Evolutionary conservation across 64 coral and sea anemone genomes (phyloP).

Genomic region (Montipora foliosa): DNA sequence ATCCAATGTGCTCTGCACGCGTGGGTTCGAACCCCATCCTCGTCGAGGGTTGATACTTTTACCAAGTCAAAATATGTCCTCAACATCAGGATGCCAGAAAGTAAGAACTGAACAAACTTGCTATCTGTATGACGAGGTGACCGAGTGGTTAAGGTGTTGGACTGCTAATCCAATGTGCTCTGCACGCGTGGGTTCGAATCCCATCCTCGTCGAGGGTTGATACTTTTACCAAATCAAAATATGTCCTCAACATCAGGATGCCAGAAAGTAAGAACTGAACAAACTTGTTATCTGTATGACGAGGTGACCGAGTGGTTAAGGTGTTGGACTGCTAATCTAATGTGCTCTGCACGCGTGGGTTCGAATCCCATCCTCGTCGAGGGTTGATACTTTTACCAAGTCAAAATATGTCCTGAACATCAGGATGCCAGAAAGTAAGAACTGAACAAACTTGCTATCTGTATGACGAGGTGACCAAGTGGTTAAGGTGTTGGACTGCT

Average conservation of each 20-base stretch:
- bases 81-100: too few species aligned
- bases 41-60: neutral
- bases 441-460: too few species aligned
- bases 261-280: too few species aligned
- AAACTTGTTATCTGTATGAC: neutral
- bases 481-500: too few species aligned
- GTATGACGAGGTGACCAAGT: too few species aligned
- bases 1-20: conserved; percentile 91
- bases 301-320: conserved; percentile 96
- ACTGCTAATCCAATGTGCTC: conserved; percentile 95
- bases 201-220: conserved; percentile 55
- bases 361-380: conserved; percentile 88
- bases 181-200: conserved; percentile 94
- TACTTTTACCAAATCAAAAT: too few species aligned
- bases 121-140: conserved; percentile 56
- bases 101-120: too few species aligned
- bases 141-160: conserved; percentile 97
- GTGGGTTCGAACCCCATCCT: conserved; percentile 94
- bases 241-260: too few species aligned
- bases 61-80: too few species aligned
- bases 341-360: conserved; percentile 94
- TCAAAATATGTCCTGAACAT: too few species aligned
- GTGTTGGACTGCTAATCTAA: conserved; percentile 95
- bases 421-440: too few species aligned
- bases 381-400: too few species aligned